phyloP scores from a whole-genome alignment of 1,140 invertebrate genomes.

The Eupeodes corollae region DNA sequence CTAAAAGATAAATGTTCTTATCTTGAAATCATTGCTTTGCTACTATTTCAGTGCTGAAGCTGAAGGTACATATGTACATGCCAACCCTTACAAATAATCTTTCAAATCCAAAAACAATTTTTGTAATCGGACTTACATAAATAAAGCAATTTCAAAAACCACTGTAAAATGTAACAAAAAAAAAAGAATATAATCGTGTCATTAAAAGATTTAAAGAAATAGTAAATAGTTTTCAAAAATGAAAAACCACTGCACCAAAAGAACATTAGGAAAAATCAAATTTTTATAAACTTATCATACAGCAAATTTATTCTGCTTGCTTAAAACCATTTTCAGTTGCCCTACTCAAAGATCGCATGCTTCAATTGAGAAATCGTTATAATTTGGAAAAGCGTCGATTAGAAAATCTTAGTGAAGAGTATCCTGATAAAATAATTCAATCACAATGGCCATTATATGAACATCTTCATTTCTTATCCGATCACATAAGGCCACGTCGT shows the following conservation, averaged over 20 bases:
- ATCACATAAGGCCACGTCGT: constrained; percentile 30
- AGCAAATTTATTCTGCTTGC: neutral
- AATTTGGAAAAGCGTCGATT: constrained; percentile 35
- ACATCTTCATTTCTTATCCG: constrained; percentile 28
- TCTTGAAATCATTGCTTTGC: too few species aligned
- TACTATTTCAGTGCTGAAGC: too few species aligned
- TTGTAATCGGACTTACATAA: too few species aligned
- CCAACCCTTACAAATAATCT: too few species aligned
- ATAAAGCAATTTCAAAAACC: too few species aligned
- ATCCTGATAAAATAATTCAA: constrained; percentile 7
- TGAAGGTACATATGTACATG: too few species aligned
- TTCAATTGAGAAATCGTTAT: constrained; percentile 33
- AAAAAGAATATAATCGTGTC: too few species aligned
- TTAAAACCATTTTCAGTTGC: constrained; percentile 12
- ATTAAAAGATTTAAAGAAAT: too few species aligned
- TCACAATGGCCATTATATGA: constrained; percentile 34
- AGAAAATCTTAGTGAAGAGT: constrained; percentile 14
- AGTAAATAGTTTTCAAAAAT: too few species aligned
- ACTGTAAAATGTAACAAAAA: neutral
- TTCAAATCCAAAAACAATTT: too few species aligned
- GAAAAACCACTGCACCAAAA: neutral
- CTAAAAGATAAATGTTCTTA: too few species aligned
- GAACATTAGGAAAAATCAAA: too few species aligned
- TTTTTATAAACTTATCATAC: neutral
- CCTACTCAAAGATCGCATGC: constrained; percentile 31